phyloP scores from a whole-genome alignment of 2,797 vertebrate species.

The Malacoraja senta region DNA sequence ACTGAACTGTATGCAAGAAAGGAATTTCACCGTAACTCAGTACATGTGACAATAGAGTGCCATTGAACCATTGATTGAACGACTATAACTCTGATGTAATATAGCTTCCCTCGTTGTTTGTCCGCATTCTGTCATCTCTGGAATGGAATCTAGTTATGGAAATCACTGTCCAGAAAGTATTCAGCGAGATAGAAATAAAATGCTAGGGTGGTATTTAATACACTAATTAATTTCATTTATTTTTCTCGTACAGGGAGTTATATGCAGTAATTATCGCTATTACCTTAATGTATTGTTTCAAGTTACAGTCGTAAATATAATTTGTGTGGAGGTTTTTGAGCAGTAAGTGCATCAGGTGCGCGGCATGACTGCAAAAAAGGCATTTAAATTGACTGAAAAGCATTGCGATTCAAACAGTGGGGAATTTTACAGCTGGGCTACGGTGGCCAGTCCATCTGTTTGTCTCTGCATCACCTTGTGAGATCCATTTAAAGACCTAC shows the following conservation, averaged over 20 bases:
- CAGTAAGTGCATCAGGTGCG: slow-evolving; percentile 63
- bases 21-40: too few relatives aligned
- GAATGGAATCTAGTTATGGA: not conserved
- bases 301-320: slow-evolving; percentile 57
- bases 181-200: slow-evolving; percentile 45
- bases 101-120: not conserved
- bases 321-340: slow-evolving; percentile 57
- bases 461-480: slow-evolving; percentile 52
- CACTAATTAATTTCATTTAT: slow-evolving; percentile 66
- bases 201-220: slow-evolving; percentile 56
- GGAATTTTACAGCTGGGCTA: slow-evolving; percentile 52
- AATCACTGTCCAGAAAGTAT: slow-evolving; percentile 41
- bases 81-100: not conserved
- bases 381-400: slow-evolving; percentile 48
- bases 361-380: slow-evolving; percentile 53
- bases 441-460: slow-evolving; percentile 63
- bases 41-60: too few relatives aligned
- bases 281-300: slow-evolving; percentile 65
- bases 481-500: slow-evolving; percentile 46
- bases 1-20: too few relatives aligned
- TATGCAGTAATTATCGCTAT: slow-evolving; percentile 60
- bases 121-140: not conserved
- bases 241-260: slow-evolving; percentile 55
- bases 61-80: too few relatives aligned
- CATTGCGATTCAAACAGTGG: slow-evolving; percentile 47